Conservation (phyloP, 1,140 invertebrate species). For the Ditylenchus dipsaci region DNA sequence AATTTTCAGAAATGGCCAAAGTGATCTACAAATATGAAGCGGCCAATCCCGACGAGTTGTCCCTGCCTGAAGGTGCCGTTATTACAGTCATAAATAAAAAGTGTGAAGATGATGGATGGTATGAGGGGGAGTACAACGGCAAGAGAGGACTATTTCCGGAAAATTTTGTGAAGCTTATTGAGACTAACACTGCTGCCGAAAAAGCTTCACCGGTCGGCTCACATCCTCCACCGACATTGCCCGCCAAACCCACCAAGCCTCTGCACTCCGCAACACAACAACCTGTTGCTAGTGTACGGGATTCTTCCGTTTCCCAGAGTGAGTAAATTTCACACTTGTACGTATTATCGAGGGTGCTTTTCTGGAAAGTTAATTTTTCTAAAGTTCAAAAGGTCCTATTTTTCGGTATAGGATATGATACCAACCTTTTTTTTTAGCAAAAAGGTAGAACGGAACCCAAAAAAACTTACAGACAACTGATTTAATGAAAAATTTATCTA, state of each 20-base stretch:
- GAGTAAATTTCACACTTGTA: no score
- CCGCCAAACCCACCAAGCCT: constrained; percentile 25
- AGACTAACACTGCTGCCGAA: not conserved
- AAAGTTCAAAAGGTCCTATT: no score
- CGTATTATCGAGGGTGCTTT: no score
- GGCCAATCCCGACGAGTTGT: constrained; percentile 61
- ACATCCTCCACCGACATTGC: constrained; percentile 17
- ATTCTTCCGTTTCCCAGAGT: not conserved
- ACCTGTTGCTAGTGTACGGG: constrained; percentile 9
- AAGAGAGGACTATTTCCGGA: constrained; percentile 88
- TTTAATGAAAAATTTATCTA: no score
- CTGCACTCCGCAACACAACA: not conserved
- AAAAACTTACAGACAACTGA: not conserved
- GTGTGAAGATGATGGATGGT: constrained; percentile 89
- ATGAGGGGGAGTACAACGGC: constrained; percentile 85
- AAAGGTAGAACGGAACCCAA: not conserved
- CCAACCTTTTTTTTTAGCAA: not conserved
- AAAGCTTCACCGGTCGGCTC: not conserved
- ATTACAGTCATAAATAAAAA: constrained; percentile 58
- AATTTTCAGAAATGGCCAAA: constrained; percentile 48
- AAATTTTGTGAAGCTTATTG: constrained; percentile 70
- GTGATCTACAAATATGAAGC: constrained; percentile 60
- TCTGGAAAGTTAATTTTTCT: no score
- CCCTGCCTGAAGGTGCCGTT: constrained; percentile 57
- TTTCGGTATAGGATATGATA: no score